A percentile compares a stretch with the other conserved stretches of the same genome.
These are phyloP conservation scores for Imbricaverruca yamaguchii DNA, from an alignment of 2,888 invertebrate species.

Conservation along the genomic window DNA sequence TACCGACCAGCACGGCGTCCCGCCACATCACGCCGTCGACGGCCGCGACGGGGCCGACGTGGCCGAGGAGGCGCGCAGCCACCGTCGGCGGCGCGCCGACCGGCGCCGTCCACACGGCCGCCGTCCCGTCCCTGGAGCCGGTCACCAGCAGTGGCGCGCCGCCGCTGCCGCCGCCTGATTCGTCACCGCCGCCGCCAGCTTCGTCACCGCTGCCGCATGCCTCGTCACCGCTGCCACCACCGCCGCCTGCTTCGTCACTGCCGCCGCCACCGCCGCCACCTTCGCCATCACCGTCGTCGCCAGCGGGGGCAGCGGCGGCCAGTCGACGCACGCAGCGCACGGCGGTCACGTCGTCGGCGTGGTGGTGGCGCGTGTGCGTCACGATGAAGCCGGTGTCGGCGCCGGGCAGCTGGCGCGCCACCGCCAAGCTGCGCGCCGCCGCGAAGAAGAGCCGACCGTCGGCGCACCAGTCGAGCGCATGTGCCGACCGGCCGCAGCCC, in stretches of 20 bases:
- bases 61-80: neutral
- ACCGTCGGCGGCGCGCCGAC: neutral
- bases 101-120: neutral
- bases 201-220: too few relatives aligned
- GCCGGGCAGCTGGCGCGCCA: neutral
- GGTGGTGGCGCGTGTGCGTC: conserved; percentile 1
- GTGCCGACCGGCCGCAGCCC: neutral
- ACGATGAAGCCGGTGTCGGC: neutral
- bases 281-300: neutral
- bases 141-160: neutral
- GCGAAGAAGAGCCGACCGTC: neutral
- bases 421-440: neutral
- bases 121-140: neutral
- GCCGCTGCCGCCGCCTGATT: neutral
- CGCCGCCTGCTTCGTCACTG: too few relatives aligned
- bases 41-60: neutral
- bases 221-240: too few relatives aligned
- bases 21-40: neutral
- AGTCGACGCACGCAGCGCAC: neutral
- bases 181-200: neutral
- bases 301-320: too few relatives aligned
- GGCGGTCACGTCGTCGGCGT: neutral
- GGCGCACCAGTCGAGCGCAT: conserved; percentile 4
- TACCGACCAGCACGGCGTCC: neutral
- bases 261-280: too few relatives aligned